Evolutionary conservation across 37 sponge, comb jelly and placozoan genomes (phyloP), one percentile per base, ranked within the genome.

Genomic region (Dysidea cf. avara): DNA sequence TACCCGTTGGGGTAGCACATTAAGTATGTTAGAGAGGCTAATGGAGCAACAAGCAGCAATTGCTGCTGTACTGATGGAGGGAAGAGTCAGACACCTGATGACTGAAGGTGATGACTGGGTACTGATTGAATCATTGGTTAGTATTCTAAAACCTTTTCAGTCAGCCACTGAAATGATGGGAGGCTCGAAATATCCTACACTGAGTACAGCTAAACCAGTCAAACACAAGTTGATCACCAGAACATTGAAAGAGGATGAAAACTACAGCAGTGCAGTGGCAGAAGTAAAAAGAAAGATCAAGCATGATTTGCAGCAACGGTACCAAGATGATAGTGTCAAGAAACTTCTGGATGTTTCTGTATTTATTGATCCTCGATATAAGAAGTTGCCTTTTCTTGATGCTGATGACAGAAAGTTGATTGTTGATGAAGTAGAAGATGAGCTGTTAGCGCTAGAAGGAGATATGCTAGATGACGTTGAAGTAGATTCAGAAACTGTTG

Each of bases 21-120:
- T 69, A 11, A 2, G 30, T 35, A 69, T 69, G 71, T 3, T 69
- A 24, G 31, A 69, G 71, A 49, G 55, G 30, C 25, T 69, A 25
- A 49, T 6, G 7, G 71, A 69, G 46, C 71, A 69, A 11, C 71
- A 69, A 11, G 71, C 71, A 69, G 71, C 71, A 31, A 69, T 69
- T 29, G 71, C 71, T 53, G 71, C 71, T 51, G 55, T 49, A 29
- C 31, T 69, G 1, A 22, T 69, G 53, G 71, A 69, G 30, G 4
- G 22, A 49, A 43, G 53, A 3, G 47, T 46, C 5, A 52, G 50
- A 2, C 26, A 69, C 5, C 31, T 69, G 24, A 69, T 69, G 71
- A 53, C 71, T 4, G 26, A 43, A 25, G 71, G 47, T 3, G 32
- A 26, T 2, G 71, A 69, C 2, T 69, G 40, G 50, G 28, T 17